Evolutionary conservation across 2,888 invertebrate genomes (phyloP), one percentile per base, ranked within the genome.

Genomic region (Diabrotica balteata): DNA sequence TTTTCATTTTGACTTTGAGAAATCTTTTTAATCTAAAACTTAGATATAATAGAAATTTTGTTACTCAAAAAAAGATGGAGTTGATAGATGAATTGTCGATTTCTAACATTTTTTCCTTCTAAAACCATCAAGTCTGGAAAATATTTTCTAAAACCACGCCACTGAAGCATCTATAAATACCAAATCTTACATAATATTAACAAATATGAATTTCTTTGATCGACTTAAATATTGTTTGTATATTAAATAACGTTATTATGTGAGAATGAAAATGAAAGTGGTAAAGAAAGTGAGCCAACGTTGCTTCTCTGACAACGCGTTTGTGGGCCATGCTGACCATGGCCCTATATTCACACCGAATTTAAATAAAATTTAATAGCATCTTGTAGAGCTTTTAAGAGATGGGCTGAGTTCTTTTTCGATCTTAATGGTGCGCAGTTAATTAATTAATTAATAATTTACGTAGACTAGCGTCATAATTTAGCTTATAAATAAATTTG

Each of bases 251-350:
- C 63, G 62, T 55, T 68, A 72, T 72, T 70, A 70, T 70, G 70
- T 68, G 72, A 64, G 66, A 68, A 68, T 61, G 69, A 72, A 72
- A 72, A 69, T 61, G 72, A 72, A 72, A 72, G 72, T 70, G 64
- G 50, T 69, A 69, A 67, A 69, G 69, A 72, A 72, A 72, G 72
- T 67, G 69, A 67, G 63, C 66, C 63, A 57, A 8, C 9, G 22
- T 9, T 17, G 32, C 22, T 52, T 52, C 17, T 17, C 8, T 32
- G 47, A 9, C 47, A 9, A 47, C 10, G 47, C 8, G 47, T 9
- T 47, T 47, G 10, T 47, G 8, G 47, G 10, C 9, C 47, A 47
- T 10, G 47, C 8, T 47, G 47, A 65, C 58, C 47, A 64, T 46
- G 47, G 47, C 10, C 47, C 32, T 32, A 32, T 32, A 32, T 32